Evolutionary conservation across 2,888 invertebrate genomes (phyloP), one percentile per base, ranked within the genome.

Genomic region (Volucella zonaria): DNA sequence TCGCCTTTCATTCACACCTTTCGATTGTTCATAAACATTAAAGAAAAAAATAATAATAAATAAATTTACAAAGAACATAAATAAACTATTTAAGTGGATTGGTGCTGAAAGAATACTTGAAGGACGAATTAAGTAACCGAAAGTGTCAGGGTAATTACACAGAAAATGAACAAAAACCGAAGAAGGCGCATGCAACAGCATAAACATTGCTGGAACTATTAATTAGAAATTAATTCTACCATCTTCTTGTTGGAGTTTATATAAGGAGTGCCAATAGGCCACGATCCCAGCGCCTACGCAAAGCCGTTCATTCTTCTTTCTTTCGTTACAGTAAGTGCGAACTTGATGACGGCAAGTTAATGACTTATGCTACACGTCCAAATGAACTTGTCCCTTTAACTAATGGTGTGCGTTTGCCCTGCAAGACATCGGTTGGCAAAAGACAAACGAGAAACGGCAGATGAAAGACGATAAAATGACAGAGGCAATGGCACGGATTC

Each of bases 321-420:
- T 31, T 31, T 31, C 31, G 31, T 31, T 31, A 6, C 1, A 31
- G 31, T 49, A 45, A 54, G 68, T 49, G 80, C 51, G 52, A 71
- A 81, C 66, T 66, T 70, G 64, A 66, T 58, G 81, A 70, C 64
- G 40, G 40, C 11, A 40, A 81, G 58, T 81, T 81, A 81, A 81
- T 75, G 75, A 66, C 75, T 81, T 76, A 81, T 66, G 59, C 64
- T 81, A 66, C 70, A 75, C 51, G 58, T 70, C 70, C 70, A 64
- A 81, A 81, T 81, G 64, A 76, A 75, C 75, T 81, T 81, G 81
- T 81, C 67, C 61, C 67, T 47, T 42, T 80, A 74, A 80, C 73
- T 80, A 80, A 80, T 81, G 81, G 62, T 51, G 49, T 62, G 45
- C 38, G 40, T 15, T 54, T 38, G 12, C 52, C 18, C 64, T 54